Evolutionary conservation across 2,888 invertebrate species (phyloP), one percentile per base, ranked within the genome.

Genomic region (Troides oblongomaculatus): DNA sequence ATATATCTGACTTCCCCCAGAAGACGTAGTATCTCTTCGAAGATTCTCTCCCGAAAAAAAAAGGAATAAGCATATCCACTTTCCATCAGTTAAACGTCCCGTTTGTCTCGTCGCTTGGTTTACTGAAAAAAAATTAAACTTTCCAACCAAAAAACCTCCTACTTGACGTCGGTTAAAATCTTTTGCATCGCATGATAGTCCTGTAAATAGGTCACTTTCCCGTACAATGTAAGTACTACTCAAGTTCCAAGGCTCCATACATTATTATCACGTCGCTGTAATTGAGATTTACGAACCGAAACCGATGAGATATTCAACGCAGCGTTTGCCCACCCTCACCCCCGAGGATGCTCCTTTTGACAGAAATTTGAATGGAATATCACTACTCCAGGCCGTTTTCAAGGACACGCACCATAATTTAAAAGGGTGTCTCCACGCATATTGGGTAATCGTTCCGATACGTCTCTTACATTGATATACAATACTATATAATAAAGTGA

Each of bases 221-320:
- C 7, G 8, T 56, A 56, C 56, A 21, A 56, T n/a, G 56, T 56
- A 5, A 2, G 18, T n/a, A 6, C 21, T 10, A 6, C 21, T 56
- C 46, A 58, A 58, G n/a, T 46, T 66, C 53, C 21, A 46, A 39
- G 56, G 68, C 60, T 62, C 46, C 64, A 46, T 65, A 62, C 57
- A 65, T 61, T 65, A 69, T 69, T 65, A 69, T 36, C 62, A 17
- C 65, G 62, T 65, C 65, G 65, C 30, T 57, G 58, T 69, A 65
- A 69, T 69, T 65, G 65, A 65, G 65, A 69, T 65, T 65, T 65
- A 69, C 69, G 65, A 30, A 30, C 53, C 17, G 58, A 50, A n/a
- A 21, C 65, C 65, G 69, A 62, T 69, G 65, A 58, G 58, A 69
- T 57, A 69, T 69, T 69, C 65, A 69, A 43, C 39, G 67, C 43